Evolutionary conservation across 2,888 invertebrate species (phyloP), one percentile per base, ranked within the genome.

Genomic region (Aplocera efformata): DNA sequence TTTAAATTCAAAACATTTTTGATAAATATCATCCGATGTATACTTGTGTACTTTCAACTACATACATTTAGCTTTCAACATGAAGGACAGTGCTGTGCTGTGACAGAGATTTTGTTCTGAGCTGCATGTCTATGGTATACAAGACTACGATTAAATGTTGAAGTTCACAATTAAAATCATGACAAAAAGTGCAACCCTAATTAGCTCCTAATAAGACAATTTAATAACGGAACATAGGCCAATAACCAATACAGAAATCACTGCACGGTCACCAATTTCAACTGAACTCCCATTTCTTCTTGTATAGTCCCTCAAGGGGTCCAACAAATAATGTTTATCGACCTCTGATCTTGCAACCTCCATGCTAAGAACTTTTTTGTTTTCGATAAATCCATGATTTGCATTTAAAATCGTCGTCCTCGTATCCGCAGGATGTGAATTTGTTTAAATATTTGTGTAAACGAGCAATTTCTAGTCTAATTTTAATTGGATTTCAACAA

Each of bases 161-260:
- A 20, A 42, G 32, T 48, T 33, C 34, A 26, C 10, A n/a, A n/a
- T n/a, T 35, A 26, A 34, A 30, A 25, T 21, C 8, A 8, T 9
- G 6, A 20, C 7, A 20, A 29, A 24, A 29, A n/a, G 17, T 24
- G 23, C 10, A 17, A 33, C 21, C 23, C 23, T 39, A 37, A 38
- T 39, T 39, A 25, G 25, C 22, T 42, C 10, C 24, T 62, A 62
- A 65, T 58, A 43, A 53, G 55, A 48, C 44, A 35, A 63, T 68
- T 67, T 56, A 51, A 32, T 57, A 63, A 63, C 67, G 68, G 69
- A 71, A 67, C 67, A 46, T 24, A 31, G 10, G 6, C 11, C 20
- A 24, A 43, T 35, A 21, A 35, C 30, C 31, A 24, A 28, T 41
- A 31, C 20, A 38, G 2, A 44, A 48, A 37, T 42, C 48, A 42